These are phyloP conservation scores for Stomatorhinus ivindoensis DNA, from an alignment of 2,113 vertebrate genomes.

Conservation along the genomic window DNA sequence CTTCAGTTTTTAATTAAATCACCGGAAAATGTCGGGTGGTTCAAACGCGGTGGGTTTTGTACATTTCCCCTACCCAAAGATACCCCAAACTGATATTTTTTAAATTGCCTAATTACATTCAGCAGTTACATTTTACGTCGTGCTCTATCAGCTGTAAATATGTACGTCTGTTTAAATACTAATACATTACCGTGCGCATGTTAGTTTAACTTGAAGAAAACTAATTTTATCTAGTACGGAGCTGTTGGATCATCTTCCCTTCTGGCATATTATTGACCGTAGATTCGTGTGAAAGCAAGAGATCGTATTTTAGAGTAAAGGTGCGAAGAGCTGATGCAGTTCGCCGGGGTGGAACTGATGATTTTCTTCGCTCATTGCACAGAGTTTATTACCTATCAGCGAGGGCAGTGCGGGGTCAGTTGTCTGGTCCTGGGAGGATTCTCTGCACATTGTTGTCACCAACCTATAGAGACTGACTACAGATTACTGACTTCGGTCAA, in stretches of 20 bases:
- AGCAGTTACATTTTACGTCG: background rate
- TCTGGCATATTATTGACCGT: slow-evolving; percentile 1
- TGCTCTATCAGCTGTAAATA: background rate
- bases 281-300: background rate
- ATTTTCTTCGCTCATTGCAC: slow-evolving; percentile 27
- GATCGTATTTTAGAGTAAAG: slow-evolving; percentile 8
- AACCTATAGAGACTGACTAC: slow-evolving; percentile 22
- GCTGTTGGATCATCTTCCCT: background rate
- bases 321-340: slow-evolving; percentile 18
- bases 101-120: background rate
- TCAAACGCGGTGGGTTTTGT: background rate
- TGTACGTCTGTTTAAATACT: background rate
- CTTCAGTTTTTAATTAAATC: background rate
- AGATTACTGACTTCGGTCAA: slow-evolving; percentile 28
- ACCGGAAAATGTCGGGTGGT: background rate
- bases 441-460: slow-evolving; percentile 28
- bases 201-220: background rate
- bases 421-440: slow-evolving; percentile 40
- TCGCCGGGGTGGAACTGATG: slow-evolving; percentile 28
- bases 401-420: slow-evolving; percentile 46
- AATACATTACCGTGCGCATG: background rate
- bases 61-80: background rate
- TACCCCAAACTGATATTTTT: background rate
- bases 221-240: background rate
- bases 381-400: slow-evolving; percentile 48